A percentile compares a stretch with the other conserved stretches of the same genome.
These are phyloP conservation scores for Platalea minor DNA, from an alignment of 2,797 vertebrate species.

Conservation along the genomic window DNA sequence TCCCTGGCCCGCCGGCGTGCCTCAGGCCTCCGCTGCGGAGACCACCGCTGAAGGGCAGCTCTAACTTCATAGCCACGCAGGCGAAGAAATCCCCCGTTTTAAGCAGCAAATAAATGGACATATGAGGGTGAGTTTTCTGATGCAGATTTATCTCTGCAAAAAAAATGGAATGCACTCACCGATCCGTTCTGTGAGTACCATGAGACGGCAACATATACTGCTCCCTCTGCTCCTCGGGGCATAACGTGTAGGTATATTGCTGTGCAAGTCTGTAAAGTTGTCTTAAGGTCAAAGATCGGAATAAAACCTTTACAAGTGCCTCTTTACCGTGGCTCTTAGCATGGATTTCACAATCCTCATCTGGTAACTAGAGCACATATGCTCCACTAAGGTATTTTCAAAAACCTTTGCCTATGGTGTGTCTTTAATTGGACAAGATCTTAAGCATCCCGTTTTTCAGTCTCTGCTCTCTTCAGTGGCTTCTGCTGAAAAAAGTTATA, in stretches of 20 bases:
- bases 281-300: neutral
- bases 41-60: neutral
- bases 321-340: neutral
- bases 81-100: neutral
- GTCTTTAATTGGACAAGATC: neutral
- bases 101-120: neutral
- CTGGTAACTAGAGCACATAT: neutral
- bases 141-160: neutral
- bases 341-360: neutral
- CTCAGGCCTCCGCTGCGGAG: neutral
- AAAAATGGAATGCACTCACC: accelerated
- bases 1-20: neutral
- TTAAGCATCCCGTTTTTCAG: neutral
- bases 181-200: neutral
- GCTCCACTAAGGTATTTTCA: neutral
- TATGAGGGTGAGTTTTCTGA: neutral
- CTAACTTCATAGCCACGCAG: neutral
- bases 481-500: neutral
- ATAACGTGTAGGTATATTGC: accelerated
- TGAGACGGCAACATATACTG: neutral
- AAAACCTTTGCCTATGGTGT: neutral
- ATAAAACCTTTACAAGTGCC: neutral
- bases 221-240: neutral
- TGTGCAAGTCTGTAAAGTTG: neutral
- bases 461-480: neutral